Conservation (phyloP, 1,140 invertebrate genomes). For the Apis mellifera region DNA sequence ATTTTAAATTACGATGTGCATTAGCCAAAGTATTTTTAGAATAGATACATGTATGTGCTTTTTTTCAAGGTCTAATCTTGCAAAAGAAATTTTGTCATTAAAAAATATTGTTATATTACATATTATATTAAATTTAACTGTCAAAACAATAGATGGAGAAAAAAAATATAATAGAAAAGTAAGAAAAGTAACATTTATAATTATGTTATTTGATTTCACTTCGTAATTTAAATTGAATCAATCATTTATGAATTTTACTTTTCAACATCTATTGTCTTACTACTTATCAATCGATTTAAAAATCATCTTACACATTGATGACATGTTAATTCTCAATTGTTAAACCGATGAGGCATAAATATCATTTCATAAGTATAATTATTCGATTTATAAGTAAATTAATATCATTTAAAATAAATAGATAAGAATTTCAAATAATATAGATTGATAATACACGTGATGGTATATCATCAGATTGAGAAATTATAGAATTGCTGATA, state of each 20-base stretch:
- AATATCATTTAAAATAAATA: not conserved
- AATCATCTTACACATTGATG: not conserved
- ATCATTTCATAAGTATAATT: not conserved
- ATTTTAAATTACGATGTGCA: slow-evolving; percentile 41
- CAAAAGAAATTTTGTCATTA: slow-evolving; percentile 41
- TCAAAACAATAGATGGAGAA: not conserved
- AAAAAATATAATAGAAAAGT: not conserved
- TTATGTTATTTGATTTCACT: not conserved
- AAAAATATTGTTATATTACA: slow-evolving; percentile 2
- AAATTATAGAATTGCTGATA: too few species aligned
- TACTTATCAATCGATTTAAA: not conserved
- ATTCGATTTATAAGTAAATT: not conserved
- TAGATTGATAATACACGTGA: too few species aligned
- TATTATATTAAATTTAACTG: not conserved
- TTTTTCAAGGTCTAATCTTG: slow-evolving; percentile 63
- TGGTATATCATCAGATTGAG: too few species aligned
- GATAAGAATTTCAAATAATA: not conserved
- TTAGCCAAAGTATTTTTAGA: slow-evolving; percentile 69
- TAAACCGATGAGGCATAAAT: not conserved
- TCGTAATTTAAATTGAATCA: slow-evolving; percentile 2
- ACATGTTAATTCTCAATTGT: not conserved
- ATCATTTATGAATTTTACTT: slow-evolving; percentile 5
- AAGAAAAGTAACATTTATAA: not conserved
- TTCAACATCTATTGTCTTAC: not conserved
- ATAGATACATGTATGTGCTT: slow-evolving; percentile 44